Conservation (phyloP, 1,140 invertebrate genomes). For the Pachyrhynchus sulphureomaculatus region DNA sequence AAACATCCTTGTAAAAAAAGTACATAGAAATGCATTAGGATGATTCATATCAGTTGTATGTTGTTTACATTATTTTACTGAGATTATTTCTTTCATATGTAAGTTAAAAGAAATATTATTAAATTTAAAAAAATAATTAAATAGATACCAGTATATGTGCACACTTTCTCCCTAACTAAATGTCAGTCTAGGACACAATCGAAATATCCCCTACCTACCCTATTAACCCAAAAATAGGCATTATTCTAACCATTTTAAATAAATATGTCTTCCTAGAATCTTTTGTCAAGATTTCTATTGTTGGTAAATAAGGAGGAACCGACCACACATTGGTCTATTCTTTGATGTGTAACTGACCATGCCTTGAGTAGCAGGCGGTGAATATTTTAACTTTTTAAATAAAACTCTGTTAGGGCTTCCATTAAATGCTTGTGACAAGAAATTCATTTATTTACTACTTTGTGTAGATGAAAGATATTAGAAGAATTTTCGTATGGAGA, state of each 20-base stretch:
- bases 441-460: constrained; percentile 1
- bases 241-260: constrained; percentile 14
- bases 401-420: constrained; percentile 2
- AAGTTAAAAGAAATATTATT: no score
- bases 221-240: no score
- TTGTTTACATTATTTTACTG: no score
- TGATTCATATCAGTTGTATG: no score
- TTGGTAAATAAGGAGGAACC: constrained; percentile 23
- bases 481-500: neutral
- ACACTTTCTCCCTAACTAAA: no score
- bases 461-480: neutral
- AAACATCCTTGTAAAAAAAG: no score
- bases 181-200: no score
- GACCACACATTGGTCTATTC: constrained; percentile 28
- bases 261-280: constrained; percentile 26
- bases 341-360: constrained; percentile 23
- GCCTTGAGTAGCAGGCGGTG: neutral
- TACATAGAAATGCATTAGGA: no score
- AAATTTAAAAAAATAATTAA: no score
- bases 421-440: constrained; percentile 19
- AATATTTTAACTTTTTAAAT: constrained; percentile 3
- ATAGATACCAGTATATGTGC: no score
- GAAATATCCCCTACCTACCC: no score
- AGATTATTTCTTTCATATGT: no score
- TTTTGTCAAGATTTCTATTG: constrained; percentile 22